Evolutionary conservation across 2,113 vertebrate species (phyloP).

Genomic region (Phylloscopus whistleri): DNA sequence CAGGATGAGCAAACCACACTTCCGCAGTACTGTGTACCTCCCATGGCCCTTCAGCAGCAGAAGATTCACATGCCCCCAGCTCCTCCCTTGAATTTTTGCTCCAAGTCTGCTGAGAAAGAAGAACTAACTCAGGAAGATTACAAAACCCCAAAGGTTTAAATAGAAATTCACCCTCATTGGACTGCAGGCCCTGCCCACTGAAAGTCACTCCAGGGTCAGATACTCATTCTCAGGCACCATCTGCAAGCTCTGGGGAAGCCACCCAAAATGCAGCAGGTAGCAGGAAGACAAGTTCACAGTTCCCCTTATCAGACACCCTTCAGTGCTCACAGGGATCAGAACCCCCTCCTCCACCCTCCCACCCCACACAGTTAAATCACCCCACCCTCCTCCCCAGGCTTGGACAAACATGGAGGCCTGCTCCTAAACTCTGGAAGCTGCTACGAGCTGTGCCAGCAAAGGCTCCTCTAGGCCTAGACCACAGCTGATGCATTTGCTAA

Average conservation of each 20-base stretch:
- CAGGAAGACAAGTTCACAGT: not conserved
- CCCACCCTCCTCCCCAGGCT: not conserved
- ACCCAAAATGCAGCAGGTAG: not conserved
- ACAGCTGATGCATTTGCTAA: not conserved
- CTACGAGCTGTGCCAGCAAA: not conserved
- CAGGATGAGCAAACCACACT: not conserved
- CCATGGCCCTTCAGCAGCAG: not conserved
- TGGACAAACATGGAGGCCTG: not conserved
- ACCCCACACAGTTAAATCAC: not conserved
- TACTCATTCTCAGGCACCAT: accelerated
- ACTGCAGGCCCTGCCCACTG: not conserved
- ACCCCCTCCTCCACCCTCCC: not conserved
- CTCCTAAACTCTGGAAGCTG: not conserved
- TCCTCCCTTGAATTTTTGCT: not conserved
- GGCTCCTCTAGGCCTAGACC: not conserved
- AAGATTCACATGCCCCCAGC: not conserved
- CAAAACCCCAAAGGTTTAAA: not conserved
- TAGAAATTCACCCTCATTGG: not conserved
- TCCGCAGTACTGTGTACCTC: not conserved
- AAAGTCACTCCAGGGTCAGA: not conserved
- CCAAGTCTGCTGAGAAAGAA: not conserved
- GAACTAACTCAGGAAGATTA: slow-evolving; percentile 10
- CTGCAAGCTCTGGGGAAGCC: not conserved
- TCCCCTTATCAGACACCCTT: accelerated
- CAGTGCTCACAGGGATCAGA: accelerated